phyloP scores from a whole-genome alignment of 2,797 vertebrate species.

The Bradypus variegatus region DNA sequence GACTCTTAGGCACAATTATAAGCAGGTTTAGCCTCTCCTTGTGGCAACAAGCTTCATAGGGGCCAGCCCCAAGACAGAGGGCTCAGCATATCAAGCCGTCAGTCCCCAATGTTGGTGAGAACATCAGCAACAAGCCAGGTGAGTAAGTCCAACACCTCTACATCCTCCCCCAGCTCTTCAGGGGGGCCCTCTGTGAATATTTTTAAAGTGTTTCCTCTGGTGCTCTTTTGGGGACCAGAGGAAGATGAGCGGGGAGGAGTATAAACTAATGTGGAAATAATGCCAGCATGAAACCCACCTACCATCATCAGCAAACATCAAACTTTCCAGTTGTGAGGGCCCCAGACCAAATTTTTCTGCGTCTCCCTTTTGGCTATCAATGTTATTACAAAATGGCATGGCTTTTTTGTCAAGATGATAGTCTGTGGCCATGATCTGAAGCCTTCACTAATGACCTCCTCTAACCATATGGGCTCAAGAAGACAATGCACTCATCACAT shows the following conservation, averaged over 20 bases:
- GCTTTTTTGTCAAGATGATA: background rate
- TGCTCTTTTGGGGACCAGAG: background rate
- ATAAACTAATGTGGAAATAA: background rate
- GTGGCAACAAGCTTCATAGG: no score
- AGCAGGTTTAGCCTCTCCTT: no score
- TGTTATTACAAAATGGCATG: background rate
- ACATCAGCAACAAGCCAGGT: no score
- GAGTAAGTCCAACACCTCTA: no score
- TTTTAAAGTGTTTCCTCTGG: background rate
- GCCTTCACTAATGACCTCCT: background rate
- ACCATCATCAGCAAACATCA: background rate
- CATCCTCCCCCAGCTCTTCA: no score
- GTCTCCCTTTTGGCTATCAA: background rate
- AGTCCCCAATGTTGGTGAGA: no score
- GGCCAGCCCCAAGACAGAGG: no score
- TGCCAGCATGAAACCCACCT: no score
- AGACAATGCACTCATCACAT: background rate
- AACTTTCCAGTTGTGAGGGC: no score
- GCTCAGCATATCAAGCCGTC: no score
- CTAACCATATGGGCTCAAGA: background rate
- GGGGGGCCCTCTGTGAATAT: no score
- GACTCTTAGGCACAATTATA: no score
- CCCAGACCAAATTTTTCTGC: background rate
- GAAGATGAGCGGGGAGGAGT: background rate
- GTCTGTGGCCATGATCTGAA: background rate